A percentile compares a stretch with the other conserved stretches of the same genome.
Conservation (phyloP, 30 jellyfish, hydroid and myxozoan genomes). For the Pseudorhiza aurosa region DNA sequence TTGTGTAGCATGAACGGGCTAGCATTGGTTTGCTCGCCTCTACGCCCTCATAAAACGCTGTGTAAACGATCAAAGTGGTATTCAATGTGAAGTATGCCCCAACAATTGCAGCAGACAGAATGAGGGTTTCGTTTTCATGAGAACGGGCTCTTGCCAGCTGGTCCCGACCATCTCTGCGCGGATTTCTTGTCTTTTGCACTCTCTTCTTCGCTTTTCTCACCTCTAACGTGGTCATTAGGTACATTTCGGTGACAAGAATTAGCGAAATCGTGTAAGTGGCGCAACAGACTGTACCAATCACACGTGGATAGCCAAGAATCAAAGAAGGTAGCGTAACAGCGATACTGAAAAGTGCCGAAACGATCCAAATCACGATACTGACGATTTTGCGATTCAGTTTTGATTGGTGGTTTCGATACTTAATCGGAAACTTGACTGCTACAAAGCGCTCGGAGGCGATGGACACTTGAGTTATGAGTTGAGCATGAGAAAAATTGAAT, state of each 20-base stretch:
- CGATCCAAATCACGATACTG: background rate
- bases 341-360: background rate
- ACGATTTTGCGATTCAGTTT: background rate
- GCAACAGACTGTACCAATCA: background rate
- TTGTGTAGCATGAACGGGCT: slow-evolving; percentile 17
- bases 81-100: slow-evolving; percentile 3
- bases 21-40: background rate
- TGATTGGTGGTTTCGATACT: background rate
- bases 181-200: background rate
- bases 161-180: background rate
- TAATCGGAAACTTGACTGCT: background rate
- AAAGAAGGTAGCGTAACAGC: slow-evolving; percentile 8
- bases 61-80: background rate
- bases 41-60: background rate
- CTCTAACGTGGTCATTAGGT: background rate
- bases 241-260: slow-evolving; percentile 8
- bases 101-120: slow-evolving; percentile 1
- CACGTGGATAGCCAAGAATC: slow-evolving; percentile 5
- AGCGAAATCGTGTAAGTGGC: background rate
- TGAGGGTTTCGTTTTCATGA: background rate
- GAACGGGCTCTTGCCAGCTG: background rate
- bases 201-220: background rate
- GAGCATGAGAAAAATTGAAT: background rate
- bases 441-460: slow-evolving; percentile 11
- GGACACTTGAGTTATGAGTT: slow-evolving; percentile 8